A percentile compares a stretch with the other conserved stretches of the same genome.
Evolutionary conservation across 1,140 invertebrate genomes (phyloP).

Genomic region (Drosophila pallidifrons): DNA sequence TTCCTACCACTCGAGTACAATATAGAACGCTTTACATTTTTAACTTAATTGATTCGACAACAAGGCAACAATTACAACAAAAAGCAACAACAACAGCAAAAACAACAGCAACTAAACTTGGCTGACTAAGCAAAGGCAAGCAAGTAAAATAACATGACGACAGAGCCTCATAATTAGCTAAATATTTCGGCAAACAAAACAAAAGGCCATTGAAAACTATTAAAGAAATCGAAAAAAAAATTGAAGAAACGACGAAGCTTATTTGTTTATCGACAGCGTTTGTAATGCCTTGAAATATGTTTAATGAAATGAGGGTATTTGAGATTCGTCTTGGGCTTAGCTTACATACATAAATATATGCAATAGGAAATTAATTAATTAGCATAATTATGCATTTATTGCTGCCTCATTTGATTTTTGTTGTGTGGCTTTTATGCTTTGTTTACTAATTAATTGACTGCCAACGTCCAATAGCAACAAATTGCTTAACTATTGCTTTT

Average conservation of each 20-base stretch:
- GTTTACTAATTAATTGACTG: slow-evolving; percentile 77
- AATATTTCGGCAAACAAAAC: slow-evolving; percentile 28
- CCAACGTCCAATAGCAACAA: slow-evolving; percentile 42
- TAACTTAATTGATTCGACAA: slow-evolving; percentile 50
- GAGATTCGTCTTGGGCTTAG: background rate
- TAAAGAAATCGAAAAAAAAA: slow-evolving; percentile 14
- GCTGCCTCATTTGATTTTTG: slow-evolving; percentile 62
- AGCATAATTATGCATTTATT: slow-evolving; percentile 77
- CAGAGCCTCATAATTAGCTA: slow-evolving; percentile 24
- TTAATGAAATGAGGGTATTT: slow-evolving; percentile 13
- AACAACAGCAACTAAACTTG: slow-evolving; percentile 9
- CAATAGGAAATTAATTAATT: slow-evolving; percentile 72
- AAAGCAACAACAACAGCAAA: slow-evolving; percentile 8
- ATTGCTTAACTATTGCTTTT: slow-evolving; percentile 31
- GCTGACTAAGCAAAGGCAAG: background rate
- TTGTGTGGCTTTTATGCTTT: slow-evolving; percentile 63
- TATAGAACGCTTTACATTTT: slow-evolving; percentile 43
- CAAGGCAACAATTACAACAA: background rate
- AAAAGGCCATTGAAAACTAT: slow-evolving; percentile 32
- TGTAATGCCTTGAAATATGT: background rate
- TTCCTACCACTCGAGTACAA: slow-evolving; percentile 26
- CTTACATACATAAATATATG: slow-evolving; percentile 61
- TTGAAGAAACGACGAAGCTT: background rate
- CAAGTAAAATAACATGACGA: slow-evolving; percentile 1
- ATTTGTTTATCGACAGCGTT: background rate